Conservation (phyloP, 2,888 invertebrate species). For the Agrochola macilenta region DNA sequence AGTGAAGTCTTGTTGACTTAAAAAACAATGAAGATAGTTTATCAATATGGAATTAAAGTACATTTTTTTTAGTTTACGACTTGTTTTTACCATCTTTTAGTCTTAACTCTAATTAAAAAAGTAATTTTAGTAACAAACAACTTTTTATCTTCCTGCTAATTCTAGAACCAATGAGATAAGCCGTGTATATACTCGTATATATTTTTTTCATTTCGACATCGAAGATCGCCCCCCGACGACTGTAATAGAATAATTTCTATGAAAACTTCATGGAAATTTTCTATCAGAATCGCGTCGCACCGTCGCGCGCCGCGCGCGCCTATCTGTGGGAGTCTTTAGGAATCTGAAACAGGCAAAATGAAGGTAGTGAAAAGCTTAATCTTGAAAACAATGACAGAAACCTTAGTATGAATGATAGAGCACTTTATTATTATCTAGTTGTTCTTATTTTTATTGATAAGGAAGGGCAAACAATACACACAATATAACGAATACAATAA, state of each 20-base stretch:
- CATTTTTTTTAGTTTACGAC: conserved; percentile 28
- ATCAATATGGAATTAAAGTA: conserved; percentile 26
- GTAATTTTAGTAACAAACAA: background rate
- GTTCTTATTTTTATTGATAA: conserved; percentile 18
- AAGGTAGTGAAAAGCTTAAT: background rate
- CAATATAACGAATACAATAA: conserved; percentile 3
- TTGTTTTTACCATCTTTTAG: conserved; percentile 30
- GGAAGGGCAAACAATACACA: conserved; percentile 1
- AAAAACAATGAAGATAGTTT: conserved; percentile 36
- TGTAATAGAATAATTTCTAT: no score
- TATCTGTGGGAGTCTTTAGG: no score
- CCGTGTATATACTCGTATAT: background rate
- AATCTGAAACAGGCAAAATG: no score
- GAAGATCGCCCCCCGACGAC: no score
- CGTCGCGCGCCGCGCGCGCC: no score
- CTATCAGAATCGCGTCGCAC: no score
- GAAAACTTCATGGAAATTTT: no score
- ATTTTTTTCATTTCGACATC: background rate
- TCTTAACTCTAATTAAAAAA: conserved; percentile 11
- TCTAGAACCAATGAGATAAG: conserved; percentile 5
- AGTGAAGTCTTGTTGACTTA: conserved; percentile 26
- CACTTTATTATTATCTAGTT: background rate
- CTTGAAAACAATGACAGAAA: background rate
- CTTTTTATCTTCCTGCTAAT: conserved; percentile 8
- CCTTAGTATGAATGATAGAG: background rate